Evolutionary conservation across 2,797 vertebrate species (phyloP), one percentile per base, ranked within the genome.

Genomic region (Coregonus ussuriensis): DNA sequence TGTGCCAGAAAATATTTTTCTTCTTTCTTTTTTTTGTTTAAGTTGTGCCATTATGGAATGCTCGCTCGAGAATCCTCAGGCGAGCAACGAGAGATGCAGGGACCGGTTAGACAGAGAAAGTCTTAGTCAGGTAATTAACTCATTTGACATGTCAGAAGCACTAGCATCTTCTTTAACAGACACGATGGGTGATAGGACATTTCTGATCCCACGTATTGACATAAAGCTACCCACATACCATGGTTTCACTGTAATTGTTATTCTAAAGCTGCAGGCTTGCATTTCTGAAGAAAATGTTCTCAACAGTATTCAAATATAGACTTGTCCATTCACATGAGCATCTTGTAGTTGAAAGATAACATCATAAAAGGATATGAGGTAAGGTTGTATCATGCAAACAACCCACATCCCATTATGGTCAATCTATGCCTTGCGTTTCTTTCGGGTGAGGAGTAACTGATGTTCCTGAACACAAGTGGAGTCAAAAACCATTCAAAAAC

Each of bases 391-490:
- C 41, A 47, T 11, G 41, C 41, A 47, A 47, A 47, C 41, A 47
- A 11, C 79, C 80, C 81, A 87, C 51, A 33, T 84, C 89, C 81
- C 86, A 81, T 90, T 90, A 86, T 86, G 91, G 87, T 89, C 84
- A 85, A 66, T 13, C 63, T 25, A 7, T 25, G 63, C 21, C n/a
- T 16, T 59, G 18, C 4, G 4, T 59, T 59, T 59, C 16, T 59
- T 59, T n/a, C 54, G 4, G 54, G 54, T 59, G 54, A 59, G 54
- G n/a, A 59, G 54, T 16, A 54, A 9, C 6, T 41, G 37, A 41
- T 41, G 37, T 41, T 41, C 37, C 7, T 41, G 37, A 41, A 7
- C 37, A 41, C 37, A 41, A 41, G 37, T 41, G 37, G 37, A 41
- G 37, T 25, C 25, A 25, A 25, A 25, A 25, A 25, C 25, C 41